Evolutionary conservation across 2,888 invertebrate species (phyloP), one percentile per base, ranked within the genome.

Genomic region (Heteromurus nitidus): DNA sequence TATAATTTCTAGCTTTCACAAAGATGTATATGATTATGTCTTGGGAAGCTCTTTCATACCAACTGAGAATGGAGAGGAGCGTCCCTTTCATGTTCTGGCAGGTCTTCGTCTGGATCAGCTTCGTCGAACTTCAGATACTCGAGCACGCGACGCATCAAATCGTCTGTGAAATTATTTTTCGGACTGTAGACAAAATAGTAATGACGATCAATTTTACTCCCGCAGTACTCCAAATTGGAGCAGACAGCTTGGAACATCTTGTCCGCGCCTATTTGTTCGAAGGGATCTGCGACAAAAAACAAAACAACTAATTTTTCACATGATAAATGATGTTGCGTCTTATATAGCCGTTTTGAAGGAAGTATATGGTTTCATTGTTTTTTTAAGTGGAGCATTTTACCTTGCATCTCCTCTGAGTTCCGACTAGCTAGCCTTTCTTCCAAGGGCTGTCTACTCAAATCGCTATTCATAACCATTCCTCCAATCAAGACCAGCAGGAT

Each of bases 111-210:
- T 18, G 42, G 7, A 20, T 2, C 20, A 44, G n/a, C 44, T 11
- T 13, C 42, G n/a, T 67, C 55, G 16, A 76, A 11, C 16, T 22
- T 22, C 31, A 36, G 28, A 47, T 31, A 20, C 1, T 18, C 13
- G 1, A 69, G 1, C 1, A 53, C 76, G 1, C 72, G 68, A 1
- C 36, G 28, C 76, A 83, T 80, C 1, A 83, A 28, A 20, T 58
- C 36, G 0, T 64, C 72, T 1, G 69, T 72, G 36, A 83, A 83
- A 0, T 60, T 70, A n/a, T 73, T 74, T 3, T 53, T 24, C 0
- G 83, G 83, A 28, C 60, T 44, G 62, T 83, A 83, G 1, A 83
- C 76, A 24, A 83, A 72, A 24, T 24, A 79, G 26, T 47, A 76
- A 47, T 82, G 44, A 3, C 79, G 70, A 5, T 53, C 26, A 30